A percentile compares a stretch with the other conserved stretches of the same genome.
Conservation (phyloP, 2,113 vertebrate species). For the Carollia perspicillata region DNA sequence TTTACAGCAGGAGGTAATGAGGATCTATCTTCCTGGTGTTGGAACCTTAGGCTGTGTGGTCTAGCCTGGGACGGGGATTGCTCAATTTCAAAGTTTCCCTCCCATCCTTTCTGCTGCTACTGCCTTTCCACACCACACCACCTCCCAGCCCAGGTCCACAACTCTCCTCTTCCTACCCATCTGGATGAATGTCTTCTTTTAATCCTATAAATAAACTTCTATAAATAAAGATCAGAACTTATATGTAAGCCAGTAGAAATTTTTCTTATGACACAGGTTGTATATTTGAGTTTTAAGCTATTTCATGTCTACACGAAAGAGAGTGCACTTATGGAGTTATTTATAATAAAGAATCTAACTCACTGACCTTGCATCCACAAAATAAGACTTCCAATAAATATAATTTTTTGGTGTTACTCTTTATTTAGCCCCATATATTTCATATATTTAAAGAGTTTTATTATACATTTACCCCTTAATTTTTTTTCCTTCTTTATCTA, state of each 20-base stretch:
- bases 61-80: too few relatives aligned
- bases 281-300: not conserved
- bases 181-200: too few relatives aligned
- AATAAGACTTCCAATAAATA: not conserved
- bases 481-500: not conserved
- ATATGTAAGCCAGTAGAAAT: not conserved
- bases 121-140: too few relatives aligned
- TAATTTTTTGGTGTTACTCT: not conserved
- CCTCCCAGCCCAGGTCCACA: too few relatives aligned
- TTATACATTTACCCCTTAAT: not conserved
- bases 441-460: not conserved
- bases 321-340: not conserved
- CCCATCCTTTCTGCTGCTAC: too few relatives aligned
- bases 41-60: too few relatives aligned
- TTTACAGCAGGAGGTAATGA: too few relatives aligned
- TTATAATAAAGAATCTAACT: not conserved
- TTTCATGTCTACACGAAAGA: not conserved
- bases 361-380: not conserved
- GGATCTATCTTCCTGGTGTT: too few relatives aligned
- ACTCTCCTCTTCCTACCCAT: too few relatives aligned
- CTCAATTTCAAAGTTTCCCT: too few relatives aligned
- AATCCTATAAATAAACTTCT: not conserved
- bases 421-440: not conserved
- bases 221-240: not conserved
- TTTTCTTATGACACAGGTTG: not conserved